Evolutionary conservation across 2,113 vertebrate species (phyloP).

Genomic region (Prinia subflava): DNA sequence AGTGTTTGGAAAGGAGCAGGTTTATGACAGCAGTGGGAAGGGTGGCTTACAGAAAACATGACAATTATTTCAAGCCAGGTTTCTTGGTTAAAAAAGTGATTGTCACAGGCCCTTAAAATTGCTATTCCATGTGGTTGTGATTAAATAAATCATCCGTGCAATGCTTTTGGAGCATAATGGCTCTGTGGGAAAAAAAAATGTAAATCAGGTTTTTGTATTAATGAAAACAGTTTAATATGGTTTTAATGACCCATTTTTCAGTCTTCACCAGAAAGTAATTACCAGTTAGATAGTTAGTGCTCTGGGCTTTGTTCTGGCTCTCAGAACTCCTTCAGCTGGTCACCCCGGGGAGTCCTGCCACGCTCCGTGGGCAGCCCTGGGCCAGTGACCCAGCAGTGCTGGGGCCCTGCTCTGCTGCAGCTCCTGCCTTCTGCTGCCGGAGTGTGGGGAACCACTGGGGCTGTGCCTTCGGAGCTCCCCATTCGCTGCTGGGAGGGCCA

Average conservation of each 20-base stretch:
- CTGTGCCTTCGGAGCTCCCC: not conserved
- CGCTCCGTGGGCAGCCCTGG: not conserved
- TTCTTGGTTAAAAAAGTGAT: constrained; percentile 58
- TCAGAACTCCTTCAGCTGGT: not conserved
- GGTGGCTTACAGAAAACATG: constrained; percentile 32
- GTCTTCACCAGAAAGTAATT: constrained; percentile 72
- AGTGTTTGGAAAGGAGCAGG: not conserved
- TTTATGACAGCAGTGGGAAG: constrained; percentile 33
- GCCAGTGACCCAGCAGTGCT: not conserved
- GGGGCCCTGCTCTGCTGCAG: accelerated
- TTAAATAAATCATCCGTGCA: constrained; percentile 65
- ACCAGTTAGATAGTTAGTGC: constrained; percentile 69
- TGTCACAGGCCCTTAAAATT: constrained; percentile 54
- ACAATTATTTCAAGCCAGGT: constrained; percentile 46
- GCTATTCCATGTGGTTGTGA: constrained; percentile 61
- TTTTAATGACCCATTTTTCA: constrained; percentile 72
- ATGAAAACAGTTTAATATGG: constrained; percentile 69
- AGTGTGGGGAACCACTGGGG: not conserved
- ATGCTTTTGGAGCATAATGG: constrained; percentile 25
- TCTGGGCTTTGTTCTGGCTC: constrained; percentile 62
- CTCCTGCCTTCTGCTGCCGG: not conserved
- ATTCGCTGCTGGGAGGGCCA: not conserved
- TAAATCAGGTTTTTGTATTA: constrained; percentile 70
- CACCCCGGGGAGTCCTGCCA: not conserved
- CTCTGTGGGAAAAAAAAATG: constrained; percentile 70